Evolutionary conservation across 2,797 vertebrate genomes (phyloP), one percentile per base, ranked within the genome.

Genomic region (Spinus pinus): DNA sequence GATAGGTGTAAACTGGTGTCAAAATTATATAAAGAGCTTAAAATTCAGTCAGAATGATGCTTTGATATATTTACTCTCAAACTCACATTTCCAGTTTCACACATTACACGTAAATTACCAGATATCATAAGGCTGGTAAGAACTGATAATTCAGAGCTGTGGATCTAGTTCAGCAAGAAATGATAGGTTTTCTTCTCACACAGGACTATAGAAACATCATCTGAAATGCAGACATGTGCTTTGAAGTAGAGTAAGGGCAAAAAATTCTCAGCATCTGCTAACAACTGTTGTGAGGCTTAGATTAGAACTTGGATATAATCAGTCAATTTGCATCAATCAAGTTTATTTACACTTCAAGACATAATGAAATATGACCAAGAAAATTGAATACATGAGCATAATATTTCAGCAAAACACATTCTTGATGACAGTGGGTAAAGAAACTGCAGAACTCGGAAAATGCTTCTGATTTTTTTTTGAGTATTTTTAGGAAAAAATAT

Each of bases 301-400:
- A 6, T 88, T 70, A 66, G 41, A 50, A 56, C 47, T 78, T 85
- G 50, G 27, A 41, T 66, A 85, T 37, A 78, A 90, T 86, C 88
- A 95, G 86, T 92, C 92, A 96, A 86, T 78, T 78, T 93, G 12
- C 71, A 97, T 96, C 62, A 66, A 94, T 95, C 58, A 46, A 66
- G 64, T 80, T 79, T 95, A 58, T 18, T 90, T 93, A 60, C 33
- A 39, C 86, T 71, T 95, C 80, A 94, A 95, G 90, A 95, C 41
- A 54, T 83, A 96, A 95, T 53, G 75, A 50, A 79, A 94, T 66
- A 72, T 93, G 94, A 93, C 88, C 84, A 81, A 92, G 33, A 66
- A 46, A 83, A 95, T 95, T 91, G 95, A 95, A 94, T 56, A 75
- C 42, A 89, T 78, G 87, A 94, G 93, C 18, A 47, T 13, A 65